Conservation (phyloP, 92 coral and sea anemone genomes). For the Zoanthus gigantus region DNA sequence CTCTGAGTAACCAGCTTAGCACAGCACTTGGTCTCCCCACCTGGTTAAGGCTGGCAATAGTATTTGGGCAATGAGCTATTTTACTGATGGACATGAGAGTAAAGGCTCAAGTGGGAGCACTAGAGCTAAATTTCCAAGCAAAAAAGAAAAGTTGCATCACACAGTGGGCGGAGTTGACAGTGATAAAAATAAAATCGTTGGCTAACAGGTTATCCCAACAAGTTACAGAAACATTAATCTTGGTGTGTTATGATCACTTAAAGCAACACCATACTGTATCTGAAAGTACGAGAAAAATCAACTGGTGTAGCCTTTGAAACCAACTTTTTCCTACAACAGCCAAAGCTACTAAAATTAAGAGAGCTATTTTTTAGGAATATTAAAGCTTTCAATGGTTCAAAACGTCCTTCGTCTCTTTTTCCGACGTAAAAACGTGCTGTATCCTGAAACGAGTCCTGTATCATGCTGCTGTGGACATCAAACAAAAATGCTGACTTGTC, state of each 20-base stretch:
- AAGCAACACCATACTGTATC: not conserved
- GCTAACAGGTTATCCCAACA: not conserved
- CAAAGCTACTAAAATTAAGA: not conserved
- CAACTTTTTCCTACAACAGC: not conserved
- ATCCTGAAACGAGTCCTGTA: not conserved
- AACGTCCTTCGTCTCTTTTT: not conserved
- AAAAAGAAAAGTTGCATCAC: too few species aligned
- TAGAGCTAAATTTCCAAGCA: too few species aligned
- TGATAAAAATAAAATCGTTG: not conserved
- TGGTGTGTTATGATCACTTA: not conserved
- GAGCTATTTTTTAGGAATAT: not conserved
- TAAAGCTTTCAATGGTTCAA: not conserved
- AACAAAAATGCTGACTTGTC: not conserved
- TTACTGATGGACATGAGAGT: too few species aligned
- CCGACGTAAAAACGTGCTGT: not conserved
- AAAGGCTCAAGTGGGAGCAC: too few species aligned
- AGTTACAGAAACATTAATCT: not conserved
- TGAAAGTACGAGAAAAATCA: not conserved
- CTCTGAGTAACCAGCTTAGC: too few species aligned
- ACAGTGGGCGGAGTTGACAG: too few species aligned
- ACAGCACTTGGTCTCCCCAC: too few species aligned
- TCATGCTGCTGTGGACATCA: not conserved
- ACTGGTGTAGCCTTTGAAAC: not conserved
- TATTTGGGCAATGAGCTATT: too few species aligned
- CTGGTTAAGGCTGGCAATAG: too few species aligned